These are phyloP conservation scores for Drosophila recens DNA, from an alignment of 2,888 invertebrate genomes.

Conservation along the genomic window DNA sequence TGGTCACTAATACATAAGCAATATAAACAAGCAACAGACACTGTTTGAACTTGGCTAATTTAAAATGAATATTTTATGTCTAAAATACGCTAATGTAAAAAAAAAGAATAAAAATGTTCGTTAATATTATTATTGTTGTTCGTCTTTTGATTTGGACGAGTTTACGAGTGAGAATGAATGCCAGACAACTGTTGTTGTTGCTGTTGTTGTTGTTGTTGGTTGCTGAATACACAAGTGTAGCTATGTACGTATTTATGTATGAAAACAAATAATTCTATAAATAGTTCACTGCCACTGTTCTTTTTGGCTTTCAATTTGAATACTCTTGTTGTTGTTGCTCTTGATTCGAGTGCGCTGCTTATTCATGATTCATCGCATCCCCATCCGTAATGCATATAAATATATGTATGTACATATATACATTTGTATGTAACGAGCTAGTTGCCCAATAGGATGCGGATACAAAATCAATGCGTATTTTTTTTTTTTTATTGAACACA, in stretches of 20 bases:
- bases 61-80: slow-evolving; percentile 42
- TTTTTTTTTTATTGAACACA: slow-evolving; percentile 53
- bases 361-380: slow-evolving; percentile 69
- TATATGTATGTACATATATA: slow-evolving; percentile 29
- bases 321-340: slow-evolving; percentile 46
- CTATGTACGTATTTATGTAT: slow-evolving; percentile 44
- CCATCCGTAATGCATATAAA: slow-evolving; percentile 44
- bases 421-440: background rate
- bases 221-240: slow-evolving; percentile 1
- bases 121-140: slow-evolving; percentile 23
- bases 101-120: slow-evolving; percentile 12
- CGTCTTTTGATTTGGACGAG: slow-evolving; percentile 21
- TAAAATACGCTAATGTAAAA: slow-evolving; percentile 38
- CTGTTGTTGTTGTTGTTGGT: slow-evolving; percentile 31
- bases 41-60: slow-evolving; percentile 76
- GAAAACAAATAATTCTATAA: slow-evolving; percentile 82
- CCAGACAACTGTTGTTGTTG: slow-evolving; percentile 33
- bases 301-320: slow-evolving; percentile 76
- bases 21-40: slow-evolving; percentile 41
- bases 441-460: slow-evolving; percentile 63
- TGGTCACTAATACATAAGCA: slow-evolving; percentile 23
- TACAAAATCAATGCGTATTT: slow-evolving; percentile 55
- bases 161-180: slow-evolving; percentile 37
- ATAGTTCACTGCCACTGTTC: slow-evolving; percentile 84
- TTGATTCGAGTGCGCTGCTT: slow-evolving; percentile 64